phyloP scores from a whole-genome alignment of 2,888 invertebrate species.

The Glyphotaelius pellucidus region DNA sequence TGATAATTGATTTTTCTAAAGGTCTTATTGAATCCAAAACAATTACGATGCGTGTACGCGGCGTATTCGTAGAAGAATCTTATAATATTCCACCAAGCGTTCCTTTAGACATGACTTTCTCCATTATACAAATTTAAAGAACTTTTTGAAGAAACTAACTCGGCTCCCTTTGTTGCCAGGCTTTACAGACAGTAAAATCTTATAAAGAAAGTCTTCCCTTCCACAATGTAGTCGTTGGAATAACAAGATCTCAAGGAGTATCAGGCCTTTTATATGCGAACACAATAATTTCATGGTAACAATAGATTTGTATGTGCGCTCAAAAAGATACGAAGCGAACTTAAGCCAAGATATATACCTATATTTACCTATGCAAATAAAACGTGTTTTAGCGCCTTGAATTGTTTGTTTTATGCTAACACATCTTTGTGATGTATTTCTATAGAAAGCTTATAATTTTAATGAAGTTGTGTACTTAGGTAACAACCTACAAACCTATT shows the following conservation, averaged over 20 bases:
- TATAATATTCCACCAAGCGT: slow-evolving; percentile 14
- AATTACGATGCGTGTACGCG: neutral
- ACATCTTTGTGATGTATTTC: neutral
- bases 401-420: slow-evolving; percentile 12
- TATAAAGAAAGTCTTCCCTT: slow-evolving; percentile 55
- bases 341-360: slow-evolving; percentile 21
- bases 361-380: slow-evolving; percentile 37
- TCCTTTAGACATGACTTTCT: slow-evolving; percentile 48
- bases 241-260: slow-evolving; percentile 54
- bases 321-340: slow-evolving; percentile 45
- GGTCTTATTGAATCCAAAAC: neutral
- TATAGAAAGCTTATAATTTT: neutral
- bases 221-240: slow-evolving; percentile 51
- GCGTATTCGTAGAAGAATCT: slow-evolving; percentile 31
- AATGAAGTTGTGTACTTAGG: neutral
- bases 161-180: slow-evolving; percentile 55
- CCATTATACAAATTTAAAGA: slow-evolving; percentile 55
- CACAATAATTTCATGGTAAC: slow-evolving; percentile 52
- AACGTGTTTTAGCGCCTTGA: slow-evolving; percentile 12
- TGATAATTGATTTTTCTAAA: slow-evolving; percentile 6
- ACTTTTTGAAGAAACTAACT: slow-evolving; percentile 50
- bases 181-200: slow-evolving; percentile 57
- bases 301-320: slow-evolving; percentile 49
- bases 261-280: slow-evolving; percentile 58
- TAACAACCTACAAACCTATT: neutral